Percentiles rank a stretch among this genome's conserved stretches.
These are phyloP conservation scores for Epizoanthus scotinus DNA, from an alignment of 92 coral and sea anemone species.

Conservation along the genomic window DNA sequence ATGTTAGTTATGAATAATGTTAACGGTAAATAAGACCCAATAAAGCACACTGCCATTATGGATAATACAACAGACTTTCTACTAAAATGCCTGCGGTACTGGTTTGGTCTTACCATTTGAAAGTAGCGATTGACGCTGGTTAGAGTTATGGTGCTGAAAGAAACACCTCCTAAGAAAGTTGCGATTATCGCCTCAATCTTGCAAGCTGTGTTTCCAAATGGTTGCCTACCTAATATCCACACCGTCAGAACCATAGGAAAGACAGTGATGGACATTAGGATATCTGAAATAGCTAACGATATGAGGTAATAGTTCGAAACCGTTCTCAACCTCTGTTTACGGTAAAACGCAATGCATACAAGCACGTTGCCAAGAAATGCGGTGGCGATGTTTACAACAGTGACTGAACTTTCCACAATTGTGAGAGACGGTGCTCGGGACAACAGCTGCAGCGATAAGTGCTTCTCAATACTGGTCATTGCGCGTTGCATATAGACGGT, in stretches of 20 bases:
- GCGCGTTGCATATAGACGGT: no score
- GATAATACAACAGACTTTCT: conserved; percentile 1
- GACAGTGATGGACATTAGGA: conserved; percentile 5
- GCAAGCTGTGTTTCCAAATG: not conserved
- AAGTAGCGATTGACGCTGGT: conserved; percentile 19
- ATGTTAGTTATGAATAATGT: conserved; percentile 9
- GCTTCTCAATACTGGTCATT: not conserved
- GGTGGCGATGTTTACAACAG: conserved; percentile 1
- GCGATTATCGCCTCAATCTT: conserved; percentile 21
- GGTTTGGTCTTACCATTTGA: conserved; percentile 15
- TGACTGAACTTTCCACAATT: conserved; percentile 11
- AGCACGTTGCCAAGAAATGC: conserved; percentile 14
- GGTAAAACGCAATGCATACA: conserved; percentile 17
- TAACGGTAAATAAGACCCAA: conserved; percentile 11
- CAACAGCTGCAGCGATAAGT: not conserved
- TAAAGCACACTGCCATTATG: not conserved
- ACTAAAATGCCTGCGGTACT: not conserved
- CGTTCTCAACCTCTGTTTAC: conserved; percentile 12
- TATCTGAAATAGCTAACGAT: conserved; percentile 18
- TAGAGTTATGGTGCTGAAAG: not conserved
- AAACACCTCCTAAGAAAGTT: conserved; percentile 19
- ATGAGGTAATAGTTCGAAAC: conserved; percentile 13
- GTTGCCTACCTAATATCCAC: conserved; percentile 2
- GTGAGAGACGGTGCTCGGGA: conserved; percentile 1
- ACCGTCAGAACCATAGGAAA: conserved; percentile 12